Conservation (phyloP, 2,888 invertebrate species). For the Melikaiella ostensackeni region DNA sequence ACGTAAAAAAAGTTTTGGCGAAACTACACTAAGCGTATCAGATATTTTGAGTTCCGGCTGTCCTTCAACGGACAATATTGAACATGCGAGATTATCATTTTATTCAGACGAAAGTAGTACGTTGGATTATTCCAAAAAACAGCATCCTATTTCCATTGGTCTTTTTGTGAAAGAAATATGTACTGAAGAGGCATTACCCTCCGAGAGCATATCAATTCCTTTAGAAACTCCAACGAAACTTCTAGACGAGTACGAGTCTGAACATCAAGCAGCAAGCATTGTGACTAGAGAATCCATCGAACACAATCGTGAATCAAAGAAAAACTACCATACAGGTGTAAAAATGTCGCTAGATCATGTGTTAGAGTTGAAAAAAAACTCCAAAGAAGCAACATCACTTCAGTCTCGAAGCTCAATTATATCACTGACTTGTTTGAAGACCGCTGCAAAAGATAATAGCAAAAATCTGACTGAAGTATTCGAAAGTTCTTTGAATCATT, state of each 20-base stretch:
- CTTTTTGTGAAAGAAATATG: constrained; percentile 64
- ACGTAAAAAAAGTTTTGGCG: constrained; percentile 67
- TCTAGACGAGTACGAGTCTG: constrained; percentile 70
- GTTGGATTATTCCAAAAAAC: constrained; percentile 55
- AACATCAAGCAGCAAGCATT: constrained; percentile 59
- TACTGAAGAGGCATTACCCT: constrained; percentile 64
- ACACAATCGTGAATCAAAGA: constrained; percentile 56
- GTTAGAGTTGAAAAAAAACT: not conserved
- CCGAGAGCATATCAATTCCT: constrained; percentile 73
- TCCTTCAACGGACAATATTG: constrained; percentile 67
- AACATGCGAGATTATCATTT: constrained; percentile 68
- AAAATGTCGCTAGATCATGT: constrained; percentile 59
- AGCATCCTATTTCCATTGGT: constrained; percentile 69
- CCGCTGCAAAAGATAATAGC: not conserved
- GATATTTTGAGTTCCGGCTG: constrained; percentile 39
- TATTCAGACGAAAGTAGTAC: constrained; percentile 61
- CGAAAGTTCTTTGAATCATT: not conserved
- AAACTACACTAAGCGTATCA: constrained; percentile 44
- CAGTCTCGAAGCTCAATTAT: not conserved
- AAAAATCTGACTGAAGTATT: not conserved
- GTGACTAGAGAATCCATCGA: constrained; percentile 75
- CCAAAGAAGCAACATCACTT: not conserved
- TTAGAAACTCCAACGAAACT: constrained; percentile 72
- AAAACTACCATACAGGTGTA: constrained; percentile 49
- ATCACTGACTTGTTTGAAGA: not conserved